Percentiles rank a stretch among this genome's conserved stretches.
phyloP scores from a whole-genome alignment of 2,797 vertebrate genomes.

The Hylomyscus alleni region DNA sequence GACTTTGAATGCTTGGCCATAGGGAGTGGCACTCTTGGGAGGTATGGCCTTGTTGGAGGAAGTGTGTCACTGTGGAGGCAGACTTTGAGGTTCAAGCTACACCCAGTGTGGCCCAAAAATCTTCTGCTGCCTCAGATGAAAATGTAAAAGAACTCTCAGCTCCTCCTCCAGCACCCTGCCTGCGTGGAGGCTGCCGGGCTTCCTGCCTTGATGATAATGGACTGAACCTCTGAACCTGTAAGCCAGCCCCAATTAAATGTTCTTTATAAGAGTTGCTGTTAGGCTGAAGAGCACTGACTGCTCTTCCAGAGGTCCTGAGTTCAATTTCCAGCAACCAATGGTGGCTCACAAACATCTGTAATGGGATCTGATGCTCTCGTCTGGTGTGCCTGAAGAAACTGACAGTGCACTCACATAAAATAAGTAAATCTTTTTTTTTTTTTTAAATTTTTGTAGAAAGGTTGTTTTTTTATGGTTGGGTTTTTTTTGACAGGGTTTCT shows the following conservation, averaged over 20 bases:
- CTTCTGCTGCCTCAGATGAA: neutral
- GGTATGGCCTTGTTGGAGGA: neutral
- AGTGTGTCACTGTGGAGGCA: neutral
- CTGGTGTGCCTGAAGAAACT: too few relatives aligned
- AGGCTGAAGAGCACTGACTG: too few relatives aligned
- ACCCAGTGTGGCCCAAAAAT: neutral
- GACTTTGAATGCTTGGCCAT: neutral
- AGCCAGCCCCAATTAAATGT: neutral
- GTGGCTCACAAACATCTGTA: too few relatives aligned
- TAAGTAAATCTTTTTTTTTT: too few relatives aligned
- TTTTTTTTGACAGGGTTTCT: too few relatives aligned
- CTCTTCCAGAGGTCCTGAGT: too few relatives aligned
- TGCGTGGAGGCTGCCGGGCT: neutral
- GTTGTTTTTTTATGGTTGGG: too few relatives aligned
- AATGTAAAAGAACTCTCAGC: neutral
- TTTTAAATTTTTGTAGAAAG: too few relatives aligned
- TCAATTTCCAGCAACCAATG: too few relatives aligned
- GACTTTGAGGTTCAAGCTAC: neutral
- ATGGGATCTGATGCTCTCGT: too few relatives aligned
- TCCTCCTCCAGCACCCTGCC: neutral
- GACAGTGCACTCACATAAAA: too few relatives aligned
- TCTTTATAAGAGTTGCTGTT: neutral
- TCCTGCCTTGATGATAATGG: neutral
- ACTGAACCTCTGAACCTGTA: neutral
- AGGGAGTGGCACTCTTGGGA: neutral